These are phyloP conservation scores for Tromatobia lineatoria DNA, from an alignment of 2,888 invertebrate genomes.

Conservation along the genomic window DNA sequence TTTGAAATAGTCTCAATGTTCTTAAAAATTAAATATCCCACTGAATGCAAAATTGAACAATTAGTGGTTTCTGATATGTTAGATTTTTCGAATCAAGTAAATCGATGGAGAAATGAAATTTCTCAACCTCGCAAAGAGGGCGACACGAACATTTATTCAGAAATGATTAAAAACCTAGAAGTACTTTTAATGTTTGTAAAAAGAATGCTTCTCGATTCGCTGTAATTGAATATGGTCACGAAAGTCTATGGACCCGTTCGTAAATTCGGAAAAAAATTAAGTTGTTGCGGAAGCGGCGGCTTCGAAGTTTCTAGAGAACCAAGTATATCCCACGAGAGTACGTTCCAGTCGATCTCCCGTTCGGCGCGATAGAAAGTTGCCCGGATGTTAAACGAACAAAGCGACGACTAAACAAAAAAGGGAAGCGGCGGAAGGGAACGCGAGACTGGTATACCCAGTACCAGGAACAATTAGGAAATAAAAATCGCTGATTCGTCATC, in stretches of 20 bases:
- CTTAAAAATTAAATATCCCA: too few species aligned
- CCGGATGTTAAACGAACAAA: constrained; percentile 66
- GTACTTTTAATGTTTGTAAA: not conserved
- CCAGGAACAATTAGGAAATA: constrained; percentile 29
- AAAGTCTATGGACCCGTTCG: constrained; percentile 10
- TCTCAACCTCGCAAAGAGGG: too few species aligned
- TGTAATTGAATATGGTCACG: constrained; percentile 36
- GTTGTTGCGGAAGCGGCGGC: not conserved
- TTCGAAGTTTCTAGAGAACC: constrained; percentile 53
- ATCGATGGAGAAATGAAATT: too few species aligned
- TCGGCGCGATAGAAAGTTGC: constrained; percentile 59
- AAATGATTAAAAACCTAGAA: too few species aligned
- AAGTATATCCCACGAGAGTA: constrained; percentile 10
- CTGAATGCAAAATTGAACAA: too few species aligned
- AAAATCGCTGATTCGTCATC: constrained; percentile 11
- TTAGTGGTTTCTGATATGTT: too few species aligned
- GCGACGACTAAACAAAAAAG: constrained; percentile 38
- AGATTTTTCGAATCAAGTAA: too few species aligned
- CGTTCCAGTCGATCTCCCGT: constrained; percentile 34
- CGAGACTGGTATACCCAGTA: constrained; percentile 16
- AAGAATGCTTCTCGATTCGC: not conserved
- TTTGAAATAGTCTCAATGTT: too few species aligned
- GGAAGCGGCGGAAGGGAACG: constrained; percentile 36
- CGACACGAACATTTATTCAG: too few species aligned
- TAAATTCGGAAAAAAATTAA: constrained; percentile 29